Base-by-base conservation (phyloP, 2,888 invertebrate genomes). In the Melinaea menophilus region DNA sequence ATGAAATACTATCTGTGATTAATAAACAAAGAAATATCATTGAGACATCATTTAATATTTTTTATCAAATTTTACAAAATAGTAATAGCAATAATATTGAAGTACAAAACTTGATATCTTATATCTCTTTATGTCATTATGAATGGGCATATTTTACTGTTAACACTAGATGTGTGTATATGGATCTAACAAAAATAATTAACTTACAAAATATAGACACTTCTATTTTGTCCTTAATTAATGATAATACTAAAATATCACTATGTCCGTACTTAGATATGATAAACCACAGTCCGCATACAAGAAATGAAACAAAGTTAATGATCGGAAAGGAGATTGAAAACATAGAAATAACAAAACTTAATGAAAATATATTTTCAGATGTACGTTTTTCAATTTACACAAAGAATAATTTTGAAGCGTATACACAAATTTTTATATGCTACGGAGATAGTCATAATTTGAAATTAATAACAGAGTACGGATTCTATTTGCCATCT, bases 191-290 rank as follows among this genome's bases (percentile, higher is more conserved):
- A 7, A 88, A 87, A 71, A 69, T 90, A 12, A 74, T 90, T 55
- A 82, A 90, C 74, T 76, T 93, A 48, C 78, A 84, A 66, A 84
- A 91, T 59, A 80, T 89, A 58, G 76, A 91, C 41, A 79, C 81
- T 65, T 76, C 87, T 31, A 75, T 88, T 34, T 76, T 86, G 37
- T 79, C 77, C 68, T 67, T 92, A 41, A 81, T 94, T 64, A 85
- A 81, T 69, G 94, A 94, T 79, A 91, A 92, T 71, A 92, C 93
- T 35, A 92, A 92, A 69, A 92, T 94, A 84, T 97, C 97, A 4
- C 82, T 98, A 58, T 97, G 96, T 67, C 98, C 98, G 0, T 96
- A 95, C 80, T 89, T 98, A 65, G 98, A 98, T 82, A 93, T 98
- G 88, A 95, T 98, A 68, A 98, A 98, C 88, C 98, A 98, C 79